These are phyloP conservation scores for Hippopotamus amphibius DNA, from an alignment of 2,113 vertebrate species.

Conservation along the genomic window DNA sequence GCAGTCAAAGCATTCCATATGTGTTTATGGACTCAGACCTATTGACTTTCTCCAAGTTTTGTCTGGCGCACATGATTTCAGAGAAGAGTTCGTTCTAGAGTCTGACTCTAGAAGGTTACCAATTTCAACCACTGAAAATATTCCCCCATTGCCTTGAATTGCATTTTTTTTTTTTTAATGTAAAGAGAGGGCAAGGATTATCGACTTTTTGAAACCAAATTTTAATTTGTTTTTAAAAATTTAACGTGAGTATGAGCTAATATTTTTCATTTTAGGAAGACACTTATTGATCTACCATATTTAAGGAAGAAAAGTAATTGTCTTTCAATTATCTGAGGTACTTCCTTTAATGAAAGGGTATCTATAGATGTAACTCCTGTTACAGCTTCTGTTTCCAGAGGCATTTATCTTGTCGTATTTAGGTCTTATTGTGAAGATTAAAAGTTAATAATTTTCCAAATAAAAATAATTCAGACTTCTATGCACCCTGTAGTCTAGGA, in stretches of 20 bases:
- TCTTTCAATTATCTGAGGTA: background rate
- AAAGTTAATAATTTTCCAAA: background rate
- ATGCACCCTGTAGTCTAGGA: background rate
- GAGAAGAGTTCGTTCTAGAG: background rate
- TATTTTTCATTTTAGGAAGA: background rate
- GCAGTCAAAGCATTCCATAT: too few species aligned
- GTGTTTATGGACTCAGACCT: background rate
- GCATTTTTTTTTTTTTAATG: background rate
- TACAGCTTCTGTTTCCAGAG: background rate
- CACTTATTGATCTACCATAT: background rate
- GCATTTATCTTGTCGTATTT: background rate
- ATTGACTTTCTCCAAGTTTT: background rate
- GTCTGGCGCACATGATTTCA: background rate
- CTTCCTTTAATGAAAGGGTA: background rate
- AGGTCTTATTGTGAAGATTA: background rate
- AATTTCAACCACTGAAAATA: background rate
- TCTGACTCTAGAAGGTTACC: background rate
- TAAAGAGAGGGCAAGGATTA: background rate
- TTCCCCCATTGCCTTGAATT: background rate
- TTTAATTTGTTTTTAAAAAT: constrained; percentile 22
- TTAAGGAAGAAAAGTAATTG: background rate
- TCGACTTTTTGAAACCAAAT: background rate
- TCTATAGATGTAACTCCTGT: background rate
- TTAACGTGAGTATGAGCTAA: background rate
- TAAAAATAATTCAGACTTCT: background rate